Conservation (phyloP, 2,888 invertebrate genomes). For the Neoscelio sp. region DNA sequence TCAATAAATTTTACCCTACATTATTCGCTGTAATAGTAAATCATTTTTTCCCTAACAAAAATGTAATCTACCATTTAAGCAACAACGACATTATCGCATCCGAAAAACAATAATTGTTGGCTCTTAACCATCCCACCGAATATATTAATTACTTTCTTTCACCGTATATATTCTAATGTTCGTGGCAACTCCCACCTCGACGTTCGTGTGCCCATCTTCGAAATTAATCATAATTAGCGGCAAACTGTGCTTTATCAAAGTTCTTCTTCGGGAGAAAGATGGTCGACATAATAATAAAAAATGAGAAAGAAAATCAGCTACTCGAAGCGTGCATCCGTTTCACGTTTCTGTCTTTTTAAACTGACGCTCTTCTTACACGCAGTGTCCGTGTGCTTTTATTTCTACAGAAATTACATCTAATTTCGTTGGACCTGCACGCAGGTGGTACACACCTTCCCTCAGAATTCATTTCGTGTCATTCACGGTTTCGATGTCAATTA, state of each 20-base stretch:
- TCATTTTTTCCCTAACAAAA: too few relatives aligned
- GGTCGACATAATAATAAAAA: slow-evolving; percentile 48
- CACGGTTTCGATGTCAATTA: slow-evolving; percentile 73
- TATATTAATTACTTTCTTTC: slow-evolving; percentile 79
- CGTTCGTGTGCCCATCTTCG: slow-evolving; percentile 71
- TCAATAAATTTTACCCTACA: too few relatives aligned
- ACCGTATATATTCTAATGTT: slow-evolving; percentile 24
- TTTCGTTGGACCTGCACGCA: slow-evolving; percentile 71
- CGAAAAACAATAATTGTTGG: too few relatives aligned
- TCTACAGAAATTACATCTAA: slow-evolving; percentile 74
- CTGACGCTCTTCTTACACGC: slow-evolving; percentile 7
- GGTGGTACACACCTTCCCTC: slow-evolving; percentile 63
- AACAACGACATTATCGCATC: too few relatives aligned
- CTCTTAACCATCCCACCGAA: slow-evolving; percentile 79
- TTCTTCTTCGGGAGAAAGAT: slow-evolving; percentile 62
- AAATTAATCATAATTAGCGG: slow-evolving; percentile 81
- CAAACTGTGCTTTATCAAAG: slow-evolving; percentile 76
- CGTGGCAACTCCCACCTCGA: slow-evolving; percentile 70
- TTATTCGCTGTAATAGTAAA: too few relatives aligned
- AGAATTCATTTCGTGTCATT: slow-evolving; percentile 68
- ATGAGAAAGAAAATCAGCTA: slow-evolving; percentile 70
- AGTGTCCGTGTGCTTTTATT: slow-evolving; percentile 71
- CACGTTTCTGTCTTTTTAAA: slow-evolving; percentile 57
- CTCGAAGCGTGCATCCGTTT: slow-evolving; percentile 73
- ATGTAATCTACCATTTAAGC: too few relatives aligned